These are phyloP conservation scores for Euglossa dilemma DNA, from an alignment of 1,140 invertebrate species.

Conservation along the genomic window DNA sequence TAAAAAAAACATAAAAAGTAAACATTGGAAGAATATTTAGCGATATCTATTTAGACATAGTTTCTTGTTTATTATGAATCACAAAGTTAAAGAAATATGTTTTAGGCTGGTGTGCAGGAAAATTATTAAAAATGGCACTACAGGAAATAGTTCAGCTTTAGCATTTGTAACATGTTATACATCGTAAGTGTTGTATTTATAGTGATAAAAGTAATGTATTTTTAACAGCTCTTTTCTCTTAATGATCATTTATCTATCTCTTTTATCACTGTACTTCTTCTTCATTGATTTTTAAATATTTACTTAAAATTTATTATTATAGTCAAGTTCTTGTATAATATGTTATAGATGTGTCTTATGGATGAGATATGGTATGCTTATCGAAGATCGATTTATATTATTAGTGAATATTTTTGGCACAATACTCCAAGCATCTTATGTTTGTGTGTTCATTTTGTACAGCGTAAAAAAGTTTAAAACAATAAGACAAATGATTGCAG, in stretches of 20 bases:
- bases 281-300: background rate
- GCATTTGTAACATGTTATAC: conserved; percentile 90
- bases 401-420: conserved; percentile 87
- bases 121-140: conserved; percentile 86
- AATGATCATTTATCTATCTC: background rate
- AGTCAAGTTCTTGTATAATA: conserved; percentile 30
- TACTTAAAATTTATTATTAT: background rate
- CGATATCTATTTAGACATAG: conserved; percentile 16
- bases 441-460: conserved; percentile 85
- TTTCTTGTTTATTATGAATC: conserved; percentile 41
- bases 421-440: conserved; percentile 86
- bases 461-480: conserved; percentile 85
- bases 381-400: conserved; percentile 86
- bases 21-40: conserved; percentile 27
- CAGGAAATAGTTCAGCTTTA: conserved; percentile 87
- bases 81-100: conserved; percentile 60
- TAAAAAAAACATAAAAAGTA: conserved; percentile 3
- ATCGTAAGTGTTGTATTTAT: conserved; percentile 84
- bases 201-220: background rate
- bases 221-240: background rate
- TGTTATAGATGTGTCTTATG: conserved; percentile 85
- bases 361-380: conserved; percentile 87
- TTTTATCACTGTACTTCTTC: background rate
- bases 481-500: conserved; percentile 80
- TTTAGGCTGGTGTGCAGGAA: conserved; percentile 87